Conservation (phyloP, 1,140 invertebrate species). For the Aphidius ervi region DNA sequence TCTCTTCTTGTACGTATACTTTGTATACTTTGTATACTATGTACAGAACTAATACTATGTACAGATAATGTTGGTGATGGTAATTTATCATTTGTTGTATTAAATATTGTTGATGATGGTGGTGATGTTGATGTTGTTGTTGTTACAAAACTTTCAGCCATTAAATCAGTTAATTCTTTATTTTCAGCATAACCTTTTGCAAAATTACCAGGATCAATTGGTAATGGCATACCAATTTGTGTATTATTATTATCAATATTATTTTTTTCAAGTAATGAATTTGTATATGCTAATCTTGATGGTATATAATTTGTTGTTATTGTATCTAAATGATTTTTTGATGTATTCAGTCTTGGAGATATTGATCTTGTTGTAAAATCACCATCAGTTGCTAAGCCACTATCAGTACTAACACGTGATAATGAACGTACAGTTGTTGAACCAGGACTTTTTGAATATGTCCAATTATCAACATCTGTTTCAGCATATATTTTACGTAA, state of each 20-base stretch:
- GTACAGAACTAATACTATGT: constrained; percentile 42
- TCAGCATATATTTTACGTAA: constrained; percentile 65
- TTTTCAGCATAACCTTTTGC: constrained; percentile 52
- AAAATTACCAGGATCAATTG: constrained; percentile 49
- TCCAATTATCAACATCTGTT: constrained; percentile 67
- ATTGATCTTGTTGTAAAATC: constrained; percentile 50
- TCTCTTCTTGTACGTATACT: constrained; percentile 64
- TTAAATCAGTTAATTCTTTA: constrained; percentile 50
- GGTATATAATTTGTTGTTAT: constrained; percentile 44
- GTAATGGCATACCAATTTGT: constrained; percentile 45
- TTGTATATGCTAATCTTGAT: constrained; percentile 39
- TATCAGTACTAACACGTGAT: constrained; percentile 50
- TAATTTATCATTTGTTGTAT: constrained; percentile 53
- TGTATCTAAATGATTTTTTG: constrained; percentile 47
- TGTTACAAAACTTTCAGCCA: constrained; percentile 52
- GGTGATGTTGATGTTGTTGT: constrained; percentile 51
- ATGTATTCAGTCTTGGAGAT: constrained; percentile 48
- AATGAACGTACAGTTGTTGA: constrained; percentile 45
- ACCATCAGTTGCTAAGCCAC: constrained; percentile 49
- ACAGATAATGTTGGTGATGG: constrained; percentile 60
- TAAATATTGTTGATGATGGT: constrained; percentile 42
- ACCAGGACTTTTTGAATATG: constrained; percentile 60
- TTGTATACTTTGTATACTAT: constrained; percentile 39
- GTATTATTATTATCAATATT: constrained; percentile 13
- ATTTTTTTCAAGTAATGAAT: constrained; percentile 42